Base-by-base conservation (phyloP, 2,888 invertebrate genomes). In the Sepioteuthis lessoniana region DNA sequence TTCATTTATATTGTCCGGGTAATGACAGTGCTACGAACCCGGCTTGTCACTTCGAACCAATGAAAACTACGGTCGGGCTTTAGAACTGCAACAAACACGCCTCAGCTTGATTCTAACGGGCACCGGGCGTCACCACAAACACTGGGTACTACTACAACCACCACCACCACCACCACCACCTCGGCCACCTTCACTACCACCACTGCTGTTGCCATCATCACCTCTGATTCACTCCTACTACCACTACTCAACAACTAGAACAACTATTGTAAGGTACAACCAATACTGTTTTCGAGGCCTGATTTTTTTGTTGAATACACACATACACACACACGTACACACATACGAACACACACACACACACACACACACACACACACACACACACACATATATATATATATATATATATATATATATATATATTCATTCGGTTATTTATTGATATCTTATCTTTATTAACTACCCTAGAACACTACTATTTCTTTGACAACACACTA, bases 1-100 rank as follows among this genome's bases (percentile, higher is more conserved):
- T 76, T 76, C 76, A 76, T 76, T 76, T 76, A 76, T 76, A 76
- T 76, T n/a, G 76, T 76, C 76, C 76, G 76, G 76, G n/a, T 76
- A 76, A 76, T 76, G n/a, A 76, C 76, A 76, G 76, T 76, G 76
- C 76, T n/a, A 76, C 76, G 76, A 76, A 76, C 76, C 76, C 76
- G 76, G n/a, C 76, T 76, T 76, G 76, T 76, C 76, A 76, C 76
- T 76, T n/a, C 5, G 76, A 76, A 76, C 76, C 76, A 76, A 76
- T 76, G 76, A 76, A n/a, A n/a, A 76, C n/a, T 76, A 76, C 76
- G 76, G 76, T 4, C 16, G n/a, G 76, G 76, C 76, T 31, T n/a
- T 13, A 76, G 7, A 76, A 76, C n/a, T n/a, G n/a, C 19, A n/a
- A 13, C 76, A 76, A 76, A 76, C 76, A 76, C 76, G 76, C 76